Evolutionary conservation across 2,797 vertebrate genomes (phyloP).

Genomic region (Cuniculus paca): DNA sequence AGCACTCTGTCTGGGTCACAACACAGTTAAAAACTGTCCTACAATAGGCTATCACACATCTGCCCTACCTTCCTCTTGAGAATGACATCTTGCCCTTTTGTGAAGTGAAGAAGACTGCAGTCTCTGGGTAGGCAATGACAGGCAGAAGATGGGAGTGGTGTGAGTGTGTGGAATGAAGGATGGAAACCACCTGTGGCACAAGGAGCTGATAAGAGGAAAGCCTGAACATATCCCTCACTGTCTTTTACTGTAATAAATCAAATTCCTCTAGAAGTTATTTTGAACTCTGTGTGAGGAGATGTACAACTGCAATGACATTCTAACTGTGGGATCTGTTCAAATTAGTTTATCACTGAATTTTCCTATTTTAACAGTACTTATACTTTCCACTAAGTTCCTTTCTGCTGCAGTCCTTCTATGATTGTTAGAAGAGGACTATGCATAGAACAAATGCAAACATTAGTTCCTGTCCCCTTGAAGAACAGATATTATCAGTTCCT

Average conservation of each 20-base stretch:
- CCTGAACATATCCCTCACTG: background rate
- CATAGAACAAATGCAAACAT: background rate
- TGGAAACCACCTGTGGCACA: background rate
- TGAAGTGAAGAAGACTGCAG: background rate
- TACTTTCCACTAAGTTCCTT: background rate
- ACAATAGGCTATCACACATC: background rate
- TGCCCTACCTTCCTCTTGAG: background rate
- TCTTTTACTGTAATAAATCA: background rate
- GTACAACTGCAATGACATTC: background rate
- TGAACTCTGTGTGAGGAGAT: background rate
- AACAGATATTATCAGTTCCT: background rate
- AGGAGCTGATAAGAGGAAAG: background rate
- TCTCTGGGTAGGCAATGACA: background rate
- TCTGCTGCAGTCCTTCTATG: background rate
- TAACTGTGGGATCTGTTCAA: background rate
- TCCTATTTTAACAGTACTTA: background rate
- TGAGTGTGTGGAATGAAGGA: background rate
- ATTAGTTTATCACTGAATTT: background rate
- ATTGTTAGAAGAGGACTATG: background rate
- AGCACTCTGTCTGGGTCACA: too few species aligned
- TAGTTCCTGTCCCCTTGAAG: background rate
- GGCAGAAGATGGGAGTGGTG: background rate
- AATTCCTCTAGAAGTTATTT: background rate
- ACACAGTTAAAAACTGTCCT: too few species aligned
- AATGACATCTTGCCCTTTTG: background rate